These are phyloP conservation scores for Chelon labrosus DNA, from an alignment of 2,797 vertebrate species.

Conservation along the genomic window DNA sequence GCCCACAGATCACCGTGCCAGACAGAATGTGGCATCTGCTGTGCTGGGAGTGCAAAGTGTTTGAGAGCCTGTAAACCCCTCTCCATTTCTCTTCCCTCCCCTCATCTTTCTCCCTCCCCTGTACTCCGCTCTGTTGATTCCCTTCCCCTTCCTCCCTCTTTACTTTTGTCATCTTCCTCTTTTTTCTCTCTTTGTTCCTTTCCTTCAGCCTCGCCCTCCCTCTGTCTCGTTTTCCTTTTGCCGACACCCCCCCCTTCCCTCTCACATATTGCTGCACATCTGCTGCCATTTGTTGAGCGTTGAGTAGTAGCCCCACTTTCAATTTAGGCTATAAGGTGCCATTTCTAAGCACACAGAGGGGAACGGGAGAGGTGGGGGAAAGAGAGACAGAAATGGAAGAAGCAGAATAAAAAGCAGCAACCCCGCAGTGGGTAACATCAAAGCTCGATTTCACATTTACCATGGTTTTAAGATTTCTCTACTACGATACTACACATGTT, in stretches of 20 bases:
- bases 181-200: conserved; percentile 22
- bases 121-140: conserved; percentile 38
- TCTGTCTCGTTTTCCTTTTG: conserved; percentile 25
- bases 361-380: conserved; percentile 20
- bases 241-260: background rate
- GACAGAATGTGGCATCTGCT: conserved; percentile 86
- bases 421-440: conserved; percentile 62
- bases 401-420: conserved; percentile 28
- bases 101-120: conserved; percentile 43
- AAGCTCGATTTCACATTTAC: conserved; percentile 59
- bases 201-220: conserved; percentile 13
- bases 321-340: conserved; percentile 69
- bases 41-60: conserved; percentile 80
- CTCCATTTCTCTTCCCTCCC: conserved; percentile 58
- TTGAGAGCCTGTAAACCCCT: conserved; percentile 74
- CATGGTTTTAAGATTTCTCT: conserved; percentile 43
- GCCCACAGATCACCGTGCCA: conserved; percentile 83
- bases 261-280: conserved; percentile 64
- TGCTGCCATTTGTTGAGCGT: conserved; percentile 77
- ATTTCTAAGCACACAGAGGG: conserved; percentile 71
- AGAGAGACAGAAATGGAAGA: conserved; percentile 24
- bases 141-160: conserved; percentile 12
- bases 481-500: conserved; percentile 50
- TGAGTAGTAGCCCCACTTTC: conserved; percentile 65
- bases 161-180: conserved; percentile 36